Base-by-base conservation (phyloP, 2,113 vertebrate genomes). In the Romanogobio albipinnatus region DNA sequence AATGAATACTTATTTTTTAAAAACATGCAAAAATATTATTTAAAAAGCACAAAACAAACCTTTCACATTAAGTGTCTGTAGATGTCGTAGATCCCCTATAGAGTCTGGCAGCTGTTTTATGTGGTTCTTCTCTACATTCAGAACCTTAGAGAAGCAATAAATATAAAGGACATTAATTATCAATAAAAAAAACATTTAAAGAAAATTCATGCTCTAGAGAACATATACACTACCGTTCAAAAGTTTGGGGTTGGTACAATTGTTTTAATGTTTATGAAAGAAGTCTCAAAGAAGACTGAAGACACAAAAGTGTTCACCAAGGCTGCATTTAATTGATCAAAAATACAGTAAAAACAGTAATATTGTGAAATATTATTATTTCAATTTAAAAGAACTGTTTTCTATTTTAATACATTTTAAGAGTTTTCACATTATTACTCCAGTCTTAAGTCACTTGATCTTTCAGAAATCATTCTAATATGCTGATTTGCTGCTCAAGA, bases 41-140 rank as follows among this genome's bases (percentile, higher is more conserved):
- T 45, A 4, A 49, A 81, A 51, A 19, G n/a, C 5, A n/a, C 8
- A 62, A 6, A 26, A 11, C 13, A 51, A 90, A 99, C 98, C 96
- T 94, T 97, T 98, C 84, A 97, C 89, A 88, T 92, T 98, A 74
- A 99, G 96, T 1, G 96, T 93, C 93, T 99, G 97, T 81, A 99
- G 96, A 76, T 96, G 94, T 45, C 77, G 68, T 66, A 99, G 94
- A 78, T 95, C 91, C 68, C 96, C 96, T 13, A 94, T 90, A 75
- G 97, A 96, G 39, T 93, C 93, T 0, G 98, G 98, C 76, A 99
- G 95, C 36, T 80, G 53, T 36, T 95, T 96, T 81, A 99, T 90
- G 56, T 93, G 93, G 89, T 99, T 99, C 87, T 92, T 96, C 90
- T 97, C 97, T 80, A 96, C 86, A 43, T 99, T 99, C 76, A 99